Evolutionary conservation across 2,888 invertebrate genomes (phyloP).

Genomic region (Rhingia campestris): DNA sequence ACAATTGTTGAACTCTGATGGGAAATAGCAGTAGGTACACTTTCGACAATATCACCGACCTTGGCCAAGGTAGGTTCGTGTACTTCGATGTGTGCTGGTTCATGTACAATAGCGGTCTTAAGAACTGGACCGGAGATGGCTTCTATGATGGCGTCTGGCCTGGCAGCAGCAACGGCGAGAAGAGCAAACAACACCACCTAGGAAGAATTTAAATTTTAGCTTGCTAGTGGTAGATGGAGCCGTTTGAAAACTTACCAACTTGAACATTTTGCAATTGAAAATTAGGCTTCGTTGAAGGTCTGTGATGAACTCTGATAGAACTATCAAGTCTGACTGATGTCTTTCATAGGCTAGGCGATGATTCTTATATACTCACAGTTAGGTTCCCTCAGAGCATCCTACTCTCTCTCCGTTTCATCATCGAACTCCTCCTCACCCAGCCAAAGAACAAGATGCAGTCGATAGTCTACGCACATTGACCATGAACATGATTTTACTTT

Average conservation of each 20-base stretch:
- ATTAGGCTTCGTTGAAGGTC: slow-evolving; percentile 66
- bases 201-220: slow-evolving; percentile 3
- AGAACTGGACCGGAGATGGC: slow-evolving; percentile 56
- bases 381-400: slow-evolving; percentile 12
- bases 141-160: slow-evolving; percentile 67
- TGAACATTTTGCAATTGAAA: slow-evolving; percentile 77
- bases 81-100: slow-evolving; percentile 74
- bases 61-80: slow-evolving; percentile 77
- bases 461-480: slow-evolving; percentile 46
- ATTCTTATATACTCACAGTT: slow-evolving; percentile 74
- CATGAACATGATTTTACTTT: slow-evolving; percentile 68
- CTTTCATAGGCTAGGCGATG: slow-evolving; percentile 47
- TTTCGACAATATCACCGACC: slow-evolving; percentile 78
- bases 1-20: slow-evolving; percentile 84
- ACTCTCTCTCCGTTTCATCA: slow-evolving; percentile 3
- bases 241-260: slow-evolving; percentile 77
- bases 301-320: slow-evolving; percentile 75
- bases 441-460: slow-evolving; percentile 39
- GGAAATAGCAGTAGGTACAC: slow-evolving; percentile 79
- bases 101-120: slow-evolving; percentile 67
- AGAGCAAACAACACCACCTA: slow-evolving; percentile 86
- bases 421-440: slow-evolving; percentile 33
- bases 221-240: neutral
- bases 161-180: slow-evolving; percentile 81
- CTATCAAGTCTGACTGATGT: slow-evolving; percentile 75